Base-by-base conservation (phyloP, 2,888 invertebrate species). In the Parapristionchus giblindavisi region DNA sequence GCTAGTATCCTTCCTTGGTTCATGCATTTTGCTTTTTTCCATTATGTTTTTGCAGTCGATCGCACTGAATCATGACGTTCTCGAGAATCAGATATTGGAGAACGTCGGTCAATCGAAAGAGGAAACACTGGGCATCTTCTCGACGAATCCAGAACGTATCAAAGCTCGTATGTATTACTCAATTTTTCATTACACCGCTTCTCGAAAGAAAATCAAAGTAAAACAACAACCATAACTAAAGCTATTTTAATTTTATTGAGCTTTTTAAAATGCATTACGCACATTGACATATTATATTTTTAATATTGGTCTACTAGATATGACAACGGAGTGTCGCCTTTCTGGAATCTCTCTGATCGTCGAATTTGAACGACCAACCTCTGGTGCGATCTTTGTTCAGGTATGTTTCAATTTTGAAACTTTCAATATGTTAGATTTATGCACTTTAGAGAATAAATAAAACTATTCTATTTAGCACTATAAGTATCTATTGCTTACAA, bases 241-340 rank as follows among this genome's bases (percentile, higher is more conserved):
- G n/a, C n/a, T n/a, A n/a, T n/a, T n/a, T n/a, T n/a, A n/a, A n/a
- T n/a, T n/a, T n/a, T n/a, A n/a, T n/a, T n/a, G n/a, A n/a, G n/a
- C n/a, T n/a, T n/a, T n/a, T n/a, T n/a, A n/a, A n/a, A n/a, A n/a
- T n/a, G n/a, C n/a, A n/a, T n/a, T n/a, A n/a, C n/a, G n/a, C n/a
- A n/a, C n/a, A n/a, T n/a, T n/a, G n/a, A n/a, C n/a, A n/a, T n/a
- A n/a, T n/a, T n/a, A n/a, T n/a, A n/a, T n/a, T n/a, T n/a, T n/a
- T n/a, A n/a, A n/a, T n/a, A n/a, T n/a, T n/a, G n/a, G n/a, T n/a
- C n/a, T n/a, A n/a, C n/a, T 78, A 79, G 84, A 80, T 21, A 70
- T 87, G 32, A 80, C 81, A n/a, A 87, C 86, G 14, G 85, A 85
- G 72, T 87, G 87, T 60, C 76, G 84, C 27, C 78, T 82, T 76